Base-by-base conservation (phyloP, 1,140 invertebrate species). In the Lysiphlebus fabarum region DNA sequence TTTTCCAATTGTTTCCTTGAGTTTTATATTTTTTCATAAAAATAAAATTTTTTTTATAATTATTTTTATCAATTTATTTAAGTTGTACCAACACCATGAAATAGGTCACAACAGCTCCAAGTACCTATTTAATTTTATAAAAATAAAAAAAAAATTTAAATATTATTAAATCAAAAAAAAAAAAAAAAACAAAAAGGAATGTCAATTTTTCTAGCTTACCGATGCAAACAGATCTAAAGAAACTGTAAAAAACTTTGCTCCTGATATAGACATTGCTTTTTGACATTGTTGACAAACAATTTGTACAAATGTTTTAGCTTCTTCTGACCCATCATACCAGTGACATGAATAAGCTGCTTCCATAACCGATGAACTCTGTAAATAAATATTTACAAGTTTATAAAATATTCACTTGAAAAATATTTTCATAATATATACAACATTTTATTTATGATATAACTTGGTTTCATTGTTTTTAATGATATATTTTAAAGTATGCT, bases 261-360 rank as follows among this genome's bases (percentile, higher is more conserved):
- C 90, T 5, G 90, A 91, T 67, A 92, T 90, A 50, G 88, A 89
- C 84, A 92, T 86, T 0, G 90, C 87, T 71, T 91, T 92, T 74
- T 92, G 90, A 76, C 90, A 92, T 69, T 92, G 90, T 67, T 92
- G 90, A 73, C 90, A 92, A n/a, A 92, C 90, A 66, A 92, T 92
- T 76, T 92, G 90, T 1, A 92, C 89, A 72, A 92, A 92, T 14
- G 90, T 91, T 70, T 92, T 92, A 0, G 90, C 90, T 68, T 92
- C 90, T 70, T 92, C 90, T 0, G 90, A 91, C 4, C 90, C 90
- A 65, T 92, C 90, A 68, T 92, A 92, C 90, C 90, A 92, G 60
- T 91, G 90, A 65, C 90, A 91, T 14, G 89, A 90, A 73, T 92
- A 92, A 0, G 90, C 90, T 1, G 90, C 90, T 78, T 92, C 90